Conservation (phyloP, 2,113 vertebrate genomes). For the Morone saxatilis region DNA sequence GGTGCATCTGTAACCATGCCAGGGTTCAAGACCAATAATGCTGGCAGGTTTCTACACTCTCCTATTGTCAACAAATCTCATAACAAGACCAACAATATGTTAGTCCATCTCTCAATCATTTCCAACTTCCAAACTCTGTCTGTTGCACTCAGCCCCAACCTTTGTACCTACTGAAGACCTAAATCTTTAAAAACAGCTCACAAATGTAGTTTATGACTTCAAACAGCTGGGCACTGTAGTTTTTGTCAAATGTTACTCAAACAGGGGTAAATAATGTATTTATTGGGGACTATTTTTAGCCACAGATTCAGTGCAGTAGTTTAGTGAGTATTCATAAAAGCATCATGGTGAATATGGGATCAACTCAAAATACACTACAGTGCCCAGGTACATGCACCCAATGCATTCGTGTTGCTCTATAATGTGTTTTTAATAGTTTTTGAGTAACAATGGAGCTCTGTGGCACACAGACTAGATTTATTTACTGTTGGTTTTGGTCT, state of each 20-base stretch:
- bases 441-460: neutral
- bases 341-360: neutral
- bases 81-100: neutral
- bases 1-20: neutral
- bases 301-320: neutral
- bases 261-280: neutral
- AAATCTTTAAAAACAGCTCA: neutral
- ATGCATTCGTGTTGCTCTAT: neutral
- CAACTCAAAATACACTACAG: neutral
- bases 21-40: neutral
- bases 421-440: neutral
- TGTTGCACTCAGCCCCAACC: neutral
- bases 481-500: too few species aligned
- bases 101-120: neutral
- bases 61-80: neutral
- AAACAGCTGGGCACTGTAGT: neutral
- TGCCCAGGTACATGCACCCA: neutral
- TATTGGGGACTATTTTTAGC: neutral
- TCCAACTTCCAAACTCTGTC: neutral
- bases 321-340: neutral
- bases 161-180: neutral
- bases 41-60: neutral
- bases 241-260: neutral
- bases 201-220: neutral
- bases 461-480: neutral